Base-by-base conservation (phyloP, 2,113 vertebrate genomes). In the Sinocyclocheilus anshuiensis region DNA sequence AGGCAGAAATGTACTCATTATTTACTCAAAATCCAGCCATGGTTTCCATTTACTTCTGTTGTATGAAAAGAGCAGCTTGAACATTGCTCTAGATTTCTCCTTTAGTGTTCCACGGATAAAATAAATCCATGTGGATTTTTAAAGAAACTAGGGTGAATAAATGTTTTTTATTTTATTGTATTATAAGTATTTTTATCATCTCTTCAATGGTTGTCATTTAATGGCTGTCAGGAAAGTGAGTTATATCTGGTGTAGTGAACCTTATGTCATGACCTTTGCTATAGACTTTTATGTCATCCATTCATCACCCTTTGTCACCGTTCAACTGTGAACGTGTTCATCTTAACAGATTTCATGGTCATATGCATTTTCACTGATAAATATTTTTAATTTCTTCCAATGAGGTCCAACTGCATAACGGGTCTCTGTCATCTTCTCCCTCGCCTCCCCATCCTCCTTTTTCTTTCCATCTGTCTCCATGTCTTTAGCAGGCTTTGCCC, bases 401-500 rank as follows among this genome's bases (percentile, higher is more conserved):
- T 80, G 76, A 71, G 4, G 80, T 72, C 53, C 63, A 71, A 59
- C 61, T 81, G 36, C 69, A 72, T 59, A 61, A 72, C 29, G 3
- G 61, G 10, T 75, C 75, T 76, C 78, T 77, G 29, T 39, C 33
- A 81, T 76, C 55, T 83, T 84, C 77, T 80, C 69, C 55, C 74
- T 72, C 6, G 50, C 77, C 57, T 83, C 33, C 48, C n/a, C 33
- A 67, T 20, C 13, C 61, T 72, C 36, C 2, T 33, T 42, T 55
- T 42, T 33, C 10, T 80, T 77, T 76, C 48, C 39, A 16, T 82
- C 26, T 84, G 39, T 75, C 29, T 85, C 77, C 29, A 26, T 79
- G 61, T 84, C 33, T 77, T 82, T 84, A 59, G 55, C 67, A 72
- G 75, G 45, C 45, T 81, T 86, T 86, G 81, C 84, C 86, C 13